Conservation (phyloP, 2,113 vertebrate species). For the Crotalus helleri region DNA sequence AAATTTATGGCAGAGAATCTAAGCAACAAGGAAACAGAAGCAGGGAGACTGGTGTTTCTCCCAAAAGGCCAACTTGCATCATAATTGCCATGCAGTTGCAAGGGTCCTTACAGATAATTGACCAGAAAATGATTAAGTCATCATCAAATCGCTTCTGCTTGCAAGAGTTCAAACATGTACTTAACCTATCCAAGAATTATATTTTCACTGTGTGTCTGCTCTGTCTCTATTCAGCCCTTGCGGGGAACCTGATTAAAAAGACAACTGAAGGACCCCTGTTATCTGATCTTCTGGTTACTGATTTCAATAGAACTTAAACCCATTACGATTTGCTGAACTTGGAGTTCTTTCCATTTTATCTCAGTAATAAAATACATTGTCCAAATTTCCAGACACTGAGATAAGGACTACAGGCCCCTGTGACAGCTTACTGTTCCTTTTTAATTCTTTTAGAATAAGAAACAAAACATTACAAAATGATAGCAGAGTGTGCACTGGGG, state of each 20-base stretch:
- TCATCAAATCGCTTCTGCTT: slow-evolving; percentile 96
- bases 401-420: slow-evolving; percentile 87
- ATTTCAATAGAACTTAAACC: slow-evolving; percentile 97
- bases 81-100: slow-evolving; percentile 85
- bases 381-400: slow-evolving; percentile 91
- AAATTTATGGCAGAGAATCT: slow-evolving; percentile 83
- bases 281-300: slow-evolving; percentile 92
- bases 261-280: slow-evolving; percentile 85
- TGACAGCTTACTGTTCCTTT: slow-evolving; percentile 88
- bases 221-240: slow-evolving; percentile 84
- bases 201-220: slow-evolving; percentile 87
- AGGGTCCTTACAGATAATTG: slow-evolving; percentile 98
- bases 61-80: slow-evolving; percentile 86
- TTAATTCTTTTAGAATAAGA: slow-evolving; percentile 95
- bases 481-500: slow-evolving; percentile 92
- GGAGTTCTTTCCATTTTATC: slow-evolving; percentile 86
- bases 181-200: slow-evolving; percentile 99
- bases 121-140: slow-evolving; percentile 99
- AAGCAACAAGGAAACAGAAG: slow-evolving; percentile 83
- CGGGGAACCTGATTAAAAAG: slow-evolving; percentile 85
- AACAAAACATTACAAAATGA: slow-evolving; percentile 98
- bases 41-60: slow-evolving; percentile 82
- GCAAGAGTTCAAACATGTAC: slow-evolving; percentile 98
- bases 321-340: slow-evolving; percentile 93
- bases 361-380: slow-evolving; percentile 93